Conservation (phyloP, 2,113 vertebrate genomes). For the Montifringilla adamsi region DNA sequence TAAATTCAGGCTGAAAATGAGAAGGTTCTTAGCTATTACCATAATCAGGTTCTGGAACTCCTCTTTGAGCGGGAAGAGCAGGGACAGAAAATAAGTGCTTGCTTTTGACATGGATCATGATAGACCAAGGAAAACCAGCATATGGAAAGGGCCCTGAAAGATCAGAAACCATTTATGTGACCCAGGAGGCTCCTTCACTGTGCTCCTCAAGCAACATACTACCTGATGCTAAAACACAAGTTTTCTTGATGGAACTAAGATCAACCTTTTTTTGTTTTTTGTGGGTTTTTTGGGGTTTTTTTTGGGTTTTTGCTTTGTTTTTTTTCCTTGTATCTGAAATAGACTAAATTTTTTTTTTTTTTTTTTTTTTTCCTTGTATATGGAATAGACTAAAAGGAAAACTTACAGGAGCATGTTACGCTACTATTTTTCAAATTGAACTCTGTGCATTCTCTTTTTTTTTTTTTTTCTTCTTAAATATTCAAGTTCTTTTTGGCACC, state of each 20-base stretch:
- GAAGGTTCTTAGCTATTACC: slow-evolving; percentile 17
- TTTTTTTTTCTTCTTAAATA: slow-evolving; percentile 7
- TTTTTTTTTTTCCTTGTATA: neutral
- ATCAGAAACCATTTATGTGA: neutral
- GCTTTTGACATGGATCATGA: neutral
- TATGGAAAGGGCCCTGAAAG: neutral
- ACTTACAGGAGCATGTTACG: neutral
- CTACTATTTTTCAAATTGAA: slow-evolving; percentile 3
- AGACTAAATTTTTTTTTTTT: neutral
- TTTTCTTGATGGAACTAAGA: neutral
- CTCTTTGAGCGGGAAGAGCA: neutral
- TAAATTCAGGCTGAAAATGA: slow-evolving; percentile 47
- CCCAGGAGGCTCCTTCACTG: neutral
- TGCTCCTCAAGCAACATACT: neutral
- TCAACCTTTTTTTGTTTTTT: neutral
- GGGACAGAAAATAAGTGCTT: slow-evolving; percentile 24
- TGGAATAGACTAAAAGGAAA: neutral
- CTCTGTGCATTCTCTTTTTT: neutral
- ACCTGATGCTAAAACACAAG: neutral
- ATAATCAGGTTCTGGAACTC: slow-evolving; percentile 41
- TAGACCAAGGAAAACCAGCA: neutral
- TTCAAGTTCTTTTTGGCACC: neutral
- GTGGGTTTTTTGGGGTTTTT: neutral
- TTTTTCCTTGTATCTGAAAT: no score
- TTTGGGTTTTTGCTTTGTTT: no score